Evolutionary conservation across 30 jellyfish, hydroid and myxozoan genomes (phyloP), one percentile per base, ranked within the genome.

Genomic region (Sanderia malayensis): DNA sequence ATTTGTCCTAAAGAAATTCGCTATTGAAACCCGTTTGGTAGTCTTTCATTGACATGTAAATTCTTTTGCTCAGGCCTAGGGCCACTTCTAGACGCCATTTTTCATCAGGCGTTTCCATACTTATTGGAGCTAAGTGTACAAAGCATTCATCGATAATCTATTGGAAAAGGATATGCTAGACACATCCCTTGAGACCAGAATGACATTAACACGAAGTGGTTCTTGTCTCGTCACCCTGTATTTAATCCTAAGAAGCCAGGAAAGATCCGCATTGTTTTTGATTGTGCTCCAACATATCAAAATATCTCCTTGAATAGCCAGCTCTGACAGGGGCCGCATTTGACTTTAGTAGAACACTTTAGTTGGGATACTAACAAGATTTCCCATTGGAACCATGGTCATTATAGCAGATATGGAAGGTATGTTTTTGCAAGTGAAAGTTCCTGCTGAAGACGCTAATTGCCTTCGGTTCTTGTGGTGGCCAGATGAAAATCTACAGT

Each of bases 401-500:
- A 18, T 63, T 6, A 63, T 22, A 15, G 64, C 75, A 9, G 75
- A n/a, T n/a, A n/a, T n/a, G n/a, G n/a, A n/a, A n/a, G n/a, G n/a
- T n/a, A n/a, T n/a, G n/a, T n/a, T n/a, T n/a, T n/a, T n/a, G n/a
- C n/a, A n/a, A n/a, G n/a, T n/a, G n/a, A n/a, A n/a, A n/a, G n/a
- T n/a, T n/a, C 74, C 76, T 21, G 15, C 11, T 23, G 66, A n/a
- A 24, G 59, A 72, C 26, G 30, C 61, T 18, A 49, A 46, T 58
- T 52, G 28, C 26, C 66, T 72, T n/a, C 75, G 85, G 8, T 72
- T 49, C 55, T 28, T 70, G n/a, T n/a, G n/a, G n/a, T n/a, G n/a
- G n/a, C n/a, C n/a, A n/a, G n/a, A n/a, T n/a, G n/a, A n/a, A n/a
- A 49, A 49, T 15, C 37, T 73, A 44, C 11, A 52, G 27, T 15